A percentile compares a stretch with the other conserved stretches of the same genome.
Conservation (phyloP, 2,797 vertebrate species). For the Hozukius guyotensis region DNA sequence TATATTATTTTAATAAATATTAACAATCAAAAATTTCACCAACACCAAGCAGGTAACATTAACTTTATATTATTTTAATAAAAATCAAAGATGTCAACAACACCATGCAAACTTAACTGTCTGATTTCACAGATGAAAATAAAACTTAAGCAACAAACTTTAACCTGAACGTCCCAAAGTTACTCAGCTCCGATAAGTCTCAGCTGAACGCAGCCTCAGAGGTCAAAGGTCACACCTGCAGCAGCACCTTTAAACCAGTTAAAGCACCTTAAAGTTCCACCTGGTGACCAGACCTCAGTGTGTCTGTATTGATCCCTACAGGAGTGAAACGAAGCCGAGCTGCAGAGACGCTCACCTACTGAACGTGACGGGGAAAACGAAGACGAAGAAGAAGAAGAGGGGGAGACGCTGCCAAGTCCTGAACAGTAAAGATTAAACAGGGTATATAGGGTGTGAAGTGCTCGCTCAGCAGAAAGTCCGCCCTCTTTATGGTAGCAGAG, state of each 20-base stretch:
- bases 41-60: too few species aligned
- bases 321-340: not conserved
- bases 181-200: not conserved
- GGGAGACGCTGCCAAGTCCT: conserved; percentile 60
- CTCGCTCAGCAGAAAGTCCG: conserved; percentile 58
- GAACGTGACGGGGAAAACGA: conserved; percentile 38
- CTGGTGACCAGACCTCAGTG: conserved; percentile 9
- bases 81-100: too few species aligned
- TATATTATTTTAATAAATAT: too few species aligned
- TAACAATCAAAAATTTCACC: too few species aligned
- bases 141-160: not conserved
- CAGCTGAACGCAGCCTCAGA: not conserved
- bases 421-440: conserved; percentile 65
- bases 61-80: too few species aligned
- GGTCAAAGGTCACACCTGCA: conserved; percentile 50
- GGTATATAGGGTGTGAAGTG: conserved; percentile 75
- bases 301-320: conserved; percentile 7
- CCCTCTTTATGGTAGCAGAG: conserved; percentile 79
- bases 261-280: conserved; percentile 4
- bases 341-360: conserved; percentile 48
- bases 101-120: not conserved
- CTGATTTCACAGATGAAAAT: not conserved
- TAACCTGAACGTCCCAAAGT: not conserved
- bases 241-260: not conserved
- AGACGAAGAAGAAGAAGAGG: conserved; percentile 41